Percentiles rank a stretch among this genome's conserved stretches.
These are phyloP conservation scores for Australoheros facetus DNA, from an alignment of 2,797 vertebrate genomes.

Conservation along the genomic window DNA sequence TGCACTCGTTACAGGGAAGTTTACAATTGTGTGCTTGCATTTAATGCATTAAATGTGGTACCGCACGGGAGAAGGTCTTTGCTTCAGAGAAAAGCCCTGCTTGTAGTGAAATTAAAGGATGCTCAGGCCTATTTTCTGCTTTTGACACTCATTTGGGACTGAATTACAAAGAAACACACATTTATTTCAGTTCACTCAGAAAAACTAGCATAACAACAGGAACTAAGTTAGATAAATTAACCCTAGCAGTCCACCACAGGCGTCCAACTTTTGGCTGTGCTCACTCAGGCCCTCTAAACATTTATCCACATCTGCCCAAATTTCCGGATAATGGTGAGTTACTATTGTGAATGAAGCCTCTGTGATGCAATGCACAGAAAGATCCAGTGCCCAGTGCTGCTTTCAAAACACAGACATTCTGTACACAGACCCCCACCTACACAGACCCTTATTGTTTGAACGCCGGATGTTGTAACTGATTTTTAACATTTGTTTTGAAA, in stretches of 20 bases:
- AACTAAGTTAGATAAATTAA: conserved; percentile 20
- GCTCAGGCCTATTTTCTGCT: neutral
- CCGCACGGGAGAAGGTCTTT: neutral
- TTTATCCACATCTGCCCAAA: conserved; percentile 57
- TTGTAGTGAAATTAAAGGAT: conserved; percentile 13
- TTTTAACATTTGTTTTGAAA: conserved; percentile 46
- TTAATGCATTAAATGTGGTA: conserved; percentile 34
- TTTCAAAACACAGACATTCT: conserved; percentile 12
- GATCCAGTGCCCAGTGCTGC: neutral
- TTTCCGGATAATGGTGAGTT: conserved; percentile 20
- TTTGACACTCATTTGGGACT: conserved; percentile 6
- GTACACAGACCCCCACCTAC: conserved; percentile 2
- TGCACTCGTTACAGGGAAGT: conserved; percentile 35
- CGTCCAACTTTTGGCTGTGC: conserved; percentile 11
- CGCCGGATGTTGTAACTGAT: conserved; percentile 25
- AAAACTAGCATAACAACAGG: conserved; percentile 15
- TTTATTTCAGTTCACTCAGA: conserved; percentile 6
- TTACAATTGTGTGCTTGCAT: conserved; percentile 48
- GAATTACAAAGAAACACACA: conserved; percentile 5
- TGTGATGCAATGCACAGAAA: conserved; percentile 8
- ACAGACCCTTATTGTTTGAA: conserved; percentile 5
- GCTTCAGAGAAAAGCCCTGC: conserved; percentile 52
- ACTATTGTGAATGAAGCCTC: conserved; percentile 2
- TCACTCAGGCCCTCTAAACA: conserved; percentile 58
- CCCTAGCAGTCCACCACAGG: neutral